Conservation (phyloP, 2,113 vertebrate genomes). For the Lepus timidus region DNA sequence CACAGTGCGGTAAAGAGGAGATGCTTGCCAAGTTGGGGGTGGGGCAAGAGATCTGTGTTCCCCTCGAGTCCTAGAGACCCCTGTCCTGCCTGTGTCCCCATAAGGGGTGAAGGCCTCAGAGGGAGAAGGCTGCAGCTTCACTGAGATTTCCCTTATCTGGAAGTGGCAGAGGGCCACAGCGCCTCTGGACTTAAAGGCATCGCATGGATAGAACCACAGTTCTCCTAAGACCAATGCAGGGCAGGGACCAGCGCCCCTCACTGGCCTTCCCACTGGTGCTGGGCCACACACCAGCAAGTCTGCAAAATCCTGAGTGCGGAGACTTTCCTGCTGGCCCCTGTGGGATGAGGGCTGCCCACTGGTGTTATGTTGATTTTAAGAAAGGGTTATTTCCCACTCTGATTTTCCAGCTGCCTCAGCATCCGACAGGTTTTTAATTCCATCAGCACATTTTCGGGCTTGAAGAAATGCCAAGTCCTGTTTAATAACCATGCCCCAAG, state of each 20-base stretch:
- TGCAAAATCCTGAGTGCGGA: fast-evolving
- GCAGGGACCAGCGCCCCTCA: fast-evolving
- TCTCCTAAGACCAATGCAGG: background rate
- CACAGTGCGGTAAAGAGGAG: background rate
- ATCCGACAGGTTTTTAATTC: slow-evolving; percentile 46
- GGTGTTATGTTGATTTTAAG: background rate
- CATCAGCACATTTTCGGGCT: slow-evolving; percentile 62
- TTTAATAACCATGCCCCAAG: slow-evolving; percentile 33
- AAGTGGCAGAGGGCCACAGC: background rate
- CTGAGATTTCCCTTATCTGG: background rate
- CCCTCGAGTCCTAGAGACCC: background rate
- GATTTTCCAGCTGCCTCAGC: slow-evolving; percentile 61
- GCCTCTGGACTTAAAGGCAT: background rate
- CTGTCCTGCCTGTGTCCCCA: background rate
- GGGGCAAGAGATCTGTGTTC: background rate
- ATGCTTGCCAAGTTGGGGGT: background rate
- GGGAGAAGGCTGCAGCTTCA: background rate
- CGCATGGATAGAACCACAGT: fast-evolving
- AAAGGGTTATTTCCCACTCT: background rate
- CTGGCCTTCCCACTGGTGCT: background rate
- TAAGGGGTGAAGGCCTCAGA: background rate
- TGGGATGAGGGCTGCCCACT: background rate
- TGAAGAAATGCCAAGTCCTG: slow-evolving; percentile 43
- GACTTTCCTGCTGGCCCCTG: background rate
- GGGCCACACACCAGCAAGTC: background rate